These are phyloP conservation scores for Luffia ferchaultella DNA, from an alignment of 2,888 invertebrate species.

Conservation along the genomic window DNA sequence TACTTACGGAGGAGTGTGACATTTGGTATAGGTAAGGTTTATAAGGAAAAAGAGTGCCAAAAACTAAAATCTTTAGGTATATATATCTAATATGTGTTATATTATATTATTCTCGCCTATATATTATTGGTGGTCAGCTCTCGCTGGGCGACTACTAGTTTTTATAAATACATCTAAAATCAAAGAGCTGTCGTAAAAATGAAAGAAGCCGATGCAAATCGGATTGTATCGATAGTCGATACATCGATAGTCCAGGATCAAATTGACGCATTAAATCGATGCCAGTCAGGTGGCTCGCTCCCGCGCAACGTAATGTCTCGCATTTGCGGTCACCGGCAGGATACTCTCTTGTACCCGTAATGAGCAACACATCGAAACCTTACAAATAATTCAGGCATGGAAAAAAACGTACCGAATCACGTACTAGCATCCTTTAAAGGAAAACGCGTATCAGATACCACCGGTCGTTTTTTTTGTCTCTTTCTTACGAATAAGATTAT, in stretches of 20 bases:
- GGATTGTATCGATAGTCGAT: too few species aligned
- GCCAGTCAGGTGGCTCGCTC: conserved; percentile 31
- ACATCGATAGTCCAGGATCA: neutral
- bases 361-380: conserved; percentile 64
- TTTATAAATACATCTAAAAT: too few species aligned
- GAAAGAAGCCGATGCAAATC: too few species aligned
- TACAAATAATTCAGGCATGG: conserved; percentile 63
- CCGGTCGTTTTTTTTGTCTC: conserved; percentile 30
- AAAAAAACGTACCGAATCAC: conserved; percentile 63
- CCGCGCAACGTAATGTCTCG: conserved; percentile 41
- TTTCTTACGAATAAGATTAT: conserved; percentile 19
- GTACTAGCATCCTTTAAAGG: conserved; percentile 60
- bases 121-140: too few species aligned
- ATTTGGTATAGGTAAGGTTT: too few species aligned
- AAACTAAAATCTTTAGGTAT: too few species aligned
- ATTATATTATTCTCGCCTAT: too few species aligned
- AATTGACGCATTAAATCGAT: neutral
- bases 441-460: conserved; percentile 62
- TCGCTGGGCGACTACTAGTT: too few species aligned
- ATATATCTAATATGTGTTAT: too few species aligned
- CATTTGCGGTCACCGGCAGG: conserved; percentile 61
- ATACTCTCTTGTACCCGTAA: conserved; percentile 60
- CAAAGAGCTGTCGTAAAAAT: too few species aligned
- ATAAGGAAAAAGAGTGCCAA: too few species aligned
- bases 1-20: too few species aligned